Evolutionary conservation across 2,888 invertebrate genomes (phyloP), one percentile per base, ranked within the genome.

Genomic region (Lasioglossum vierecki): DNA sequence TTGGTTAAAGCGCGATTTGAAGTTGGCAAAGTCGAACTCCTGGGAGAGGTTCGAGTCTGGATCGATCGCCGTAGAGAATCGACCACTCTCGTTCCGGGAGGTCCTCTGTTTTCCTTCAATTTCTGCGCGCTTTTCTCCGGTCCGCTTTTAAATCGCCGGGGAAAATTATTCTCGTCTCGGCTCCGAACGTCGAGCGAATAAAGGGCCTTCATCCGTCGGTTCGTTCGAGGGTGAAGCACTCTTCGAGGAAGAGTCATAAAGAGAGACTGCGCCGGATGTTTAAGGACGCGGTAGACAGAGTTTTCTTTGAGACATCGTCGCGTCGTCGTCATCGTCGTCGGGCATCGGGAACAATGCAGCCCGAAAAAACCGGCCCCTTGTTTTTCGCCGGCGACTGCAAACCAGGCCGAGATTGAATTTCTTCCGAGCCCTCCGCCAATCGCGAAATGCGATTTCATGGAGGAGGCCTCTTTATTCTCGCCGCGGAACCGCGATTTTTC

Each of bases 261-360:
- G 49, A 44, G 22, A 57, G 35, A 35, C 9, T 44, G 30, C 11
- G 22, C 57, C 68, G 68, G 66, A 66, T 73, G 60, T 79, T 80
- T 76, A 57, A 83, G 60, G 63, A 63, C 63, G 26, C 63, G 63
- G 63, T 63, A 63, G 63, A 78, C 71, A 53, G 49, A 26, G 66
- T 80, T 83, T 76, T 80, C 85, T 85, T 15, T 35, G 60, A 77
- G 63, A 30, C 26, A 63, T 63, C 63, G 63, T 63, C 63, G 30
- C 63, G 63, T 60, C 26, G 60, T 15, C 60, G 1, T 60, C 60
- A 26, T 13, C 53, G 53, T 53, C 60, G 60, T 60, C 60, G 26
- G 22, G 9, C 30, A 30, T 53, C 22, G n/a, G n/a, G 22, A 63
- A 63, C 63, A 63, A 63, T 30, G 30, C 63, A 13, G 30, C 4